phyloP scores from a whole-genome alignment of 2,888 invertebrate genomes.

The Subacronicta megacephala region DNA sequence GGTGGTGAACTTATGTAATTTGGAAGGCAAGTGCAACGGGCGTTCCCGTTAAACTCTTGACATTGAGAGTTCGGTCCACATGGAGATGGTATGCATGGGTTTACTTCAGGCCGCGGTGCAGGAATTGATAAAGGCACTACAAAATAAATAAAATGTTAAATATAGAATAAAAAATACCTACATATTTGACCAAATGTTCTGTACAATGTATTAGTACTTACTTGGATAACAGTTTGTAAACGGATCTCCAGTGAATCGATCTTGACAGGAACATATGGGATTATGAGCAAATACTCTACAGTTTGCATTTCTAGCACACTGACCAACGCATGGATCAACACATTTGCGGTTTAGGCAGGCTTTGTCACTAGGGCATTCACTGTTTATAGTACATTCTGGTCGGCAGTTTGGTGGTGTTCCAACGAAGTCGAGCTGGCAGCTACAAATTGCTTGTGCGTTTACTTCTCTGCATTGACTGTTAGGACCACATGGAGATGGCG shows the following conservation, averaged over 20 bases:
- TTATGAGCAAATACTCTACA: conserved; percentile 95
- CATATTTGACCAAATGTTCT: neutral
- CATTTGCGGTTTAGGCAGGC: conserved; percentile 94
- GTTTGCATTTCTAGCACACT: conserved; percentile 94
- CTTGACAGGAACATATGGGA: conserved; percentile 94
- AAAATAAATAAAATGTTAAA: conserved; percentile 22
- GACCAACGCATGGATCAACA: conserved; percentile 93
- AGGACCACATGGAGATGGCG: conserved; percentile 94
- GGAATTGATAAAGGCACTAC: conserved; percentile 72
- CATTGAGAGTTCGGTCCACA: conserved; percentile 95
- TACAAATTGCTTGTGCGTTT: conserved; percentile 92
- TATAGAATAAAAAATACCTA: conserved; percentile 24
- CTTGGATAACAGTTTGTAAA: conserved; percentile 90
- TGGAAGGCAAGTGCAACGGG: conserved; percentile 92
- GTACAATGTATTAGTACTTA: conserved; percentile 59
- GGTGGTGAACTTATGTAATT: conserved; percentile 94
- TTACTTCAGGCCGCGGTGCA: conserved; percentile 68
- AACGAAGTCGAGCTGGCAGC: conserved; percentile 92
- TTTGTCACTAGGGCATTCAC: conserved; percentile 93
- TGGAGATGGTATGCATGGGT: conserved; percentile 93
- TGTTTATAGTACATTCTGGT: conserved; percentile 94
- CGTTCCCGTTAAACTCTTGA: conserved; percentile 90
- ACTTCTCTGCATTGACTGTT: conserved; percentile 93
- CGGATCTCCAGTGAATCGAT: conserved; percentile 94
- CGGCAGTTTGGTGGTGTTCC: conserved; percentile 94